Evolutionary conservation across 2,797 vertebrate species (phyloP), one percentile per base, ranked within the genome.

Genomic region (Argentina silus): DNA sequence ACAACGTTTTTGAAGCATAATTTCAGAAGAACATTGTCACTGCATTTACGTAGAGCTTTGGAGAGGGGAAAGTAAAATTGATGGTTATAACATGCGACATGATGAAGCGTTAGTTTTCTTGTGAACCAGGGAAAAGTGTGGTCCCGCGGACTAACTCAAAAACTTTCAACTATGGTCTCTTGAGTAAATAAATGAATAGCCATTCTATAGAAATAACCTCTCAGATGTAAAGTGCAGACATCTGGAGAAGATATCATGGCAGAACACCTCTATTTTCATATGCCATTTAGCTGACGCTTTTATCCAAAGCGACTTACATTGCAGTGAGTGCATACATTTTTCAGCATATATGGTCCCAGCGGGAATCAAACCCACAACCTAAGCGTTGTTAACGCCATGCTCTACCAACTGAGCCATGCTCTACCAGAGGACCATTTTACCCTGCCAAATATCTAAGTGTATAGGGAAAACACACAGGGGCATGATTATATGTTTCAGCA

Each of bases 51-150:
- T 57, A 73, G 69, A 60, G 71, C 67, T 69, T 79, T 55, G 60
- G 57, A 60, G 67, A 78, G 53, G 61, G 73, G 75, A 83, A 83
- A 84, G 83, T 55, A 78, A 80, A 77, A 80, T 68, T 50, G 57
- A 86, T 78, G 69, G 64, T 77, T 78, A 71, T 70, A 74, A 70
- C 60, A 76, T 69, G 66, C 47, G 44, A 68, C 69, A 78, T 79
- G 74, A 75, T 63, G 74, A 66, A 75, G 76, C 66, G 74, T 71
- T 73, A 65, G 76, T 78, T 79, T 81, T 72, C 71, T 73, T 57
- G 66, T 43, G 64, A 68, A 73, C 63, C 53, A 75, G 51, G 55
- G 70, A 62, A 70, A 69, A 55, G 17, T 71, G 61, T 56, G 57
- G 43, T 57, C 62, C 73, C 71, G 66, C 56, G 17, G 78, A 64